Base-by-base conservation (phyloP, 2,888 invertebrate genomes). In the Gerosis bhagava region DNA sequence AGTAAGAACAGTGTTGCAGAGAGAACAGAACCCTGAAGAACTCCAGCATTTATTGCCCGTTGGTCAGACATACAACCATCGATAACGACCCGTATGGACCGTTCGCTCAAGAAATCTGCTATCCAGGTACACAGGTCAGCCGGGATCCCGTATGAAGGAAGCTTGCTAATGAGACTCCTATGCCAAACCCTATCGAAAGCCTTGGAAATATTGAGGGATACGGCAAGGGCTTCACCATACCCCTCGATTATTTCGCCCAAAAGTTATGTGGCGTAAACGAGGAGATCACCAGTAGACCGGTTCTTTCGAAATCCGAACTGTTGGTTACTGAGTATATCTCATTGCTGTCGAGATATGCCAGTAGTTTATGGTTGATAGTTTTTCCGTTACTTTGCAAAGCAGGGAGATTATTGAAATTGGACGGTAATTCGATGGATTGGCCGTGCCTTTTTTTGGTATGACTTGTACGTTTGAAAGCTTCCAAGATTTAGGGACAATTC, bases 191-290 rank as follows among this genome's bases (percentile, higher is more conserved):
- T 31, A 17, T 44, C 19, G 21, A 37, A 49, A n/a, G 42, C 42
- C 29, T 53, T 51, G 8, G 53, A 50, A 6, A 43, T 32, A 10
- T 51, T 46, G n/a, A 49, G 25, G 7, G 49, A 46, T 3, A 6
- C 44, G 13, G 49, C 53, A 4, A 49, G 25, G 4, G 53, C 53
- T 31, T 49, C 49, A 3, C 54, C 48, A 17, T 41, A 8, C 8
- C 15, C 26, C 11, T 41, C 45, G 3, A 45, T n/a, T 4, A 40
- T 40, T 17, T 34, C 11, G 4, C 32, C 15, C 24, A 11, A 24
- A 2, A 22, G 12, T 7, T 46, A 32, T n/a, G 41, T 39, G 25
- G 19, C 16, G 29, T 35, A 31, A 4, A n/a, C 31, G 6, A 47
- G 34, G 10, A 40, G 47, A 13, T 47, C 40, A 8, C 34, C 47